Evolutionary conservation across 2,888 invertebrate species (phyloP).

Genomic region (Hydrotaea diabolus): DNA sequence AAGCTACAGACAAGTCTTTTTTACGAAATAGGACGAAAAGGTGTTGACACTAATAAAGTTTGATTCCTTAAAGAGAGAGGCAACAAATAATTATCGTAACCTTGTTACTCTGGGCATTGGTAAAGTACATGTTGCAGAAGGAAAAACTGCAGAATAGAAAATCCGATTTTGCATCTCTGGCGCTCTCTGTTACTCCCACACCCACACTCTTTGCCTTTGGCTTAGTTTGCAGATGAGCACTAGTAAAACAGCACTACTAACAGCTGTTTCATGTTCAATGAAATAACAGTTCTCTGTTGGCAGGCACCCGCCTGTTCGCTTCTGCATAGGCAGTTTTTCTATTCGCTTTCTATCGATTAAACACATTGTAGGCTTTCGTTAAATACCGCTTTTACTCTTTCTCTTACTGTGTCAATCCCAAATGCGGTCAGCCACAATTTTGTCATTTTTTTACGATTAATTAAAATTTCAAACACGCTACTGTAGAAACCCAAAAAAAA

Average conservation of each 20-base stretch:
- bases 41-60: too few species aligned
- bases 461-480: conserved; percentile 30
- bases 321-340: background rate
- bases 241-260: too few species aligned
- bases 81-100: too few species aligned
- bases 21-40: too few species aligned
- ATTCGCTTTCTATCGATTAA: conserved; percentile 16
- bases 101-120: too few species aligned
- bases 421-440: background rate
- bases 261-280: background rate
- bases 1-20: too few species aligned
- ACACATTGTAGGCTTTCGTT: background rate
- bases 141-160: too few species aligned
- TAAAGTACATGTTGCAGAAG: too few species aligned
- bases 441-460: conserved; percentile 3
- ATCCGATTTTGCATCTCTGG: background rate
- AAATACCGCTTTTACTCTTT: background rate
- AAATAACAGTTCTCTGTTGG: background rate
- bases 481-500: background rate
- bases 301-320: too few species aligned
- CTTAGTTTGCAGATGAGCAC: too few species aligned
- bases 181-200: background rate
- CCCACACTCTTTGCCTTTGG: background rate
- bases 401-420: background rate
- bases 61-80: too few species aligned